These are phyloP conservation scores for Montipora cactus DNA, from an alignment of 64 coral and sea anemone species.

Conservation along the genomic window DNA sequence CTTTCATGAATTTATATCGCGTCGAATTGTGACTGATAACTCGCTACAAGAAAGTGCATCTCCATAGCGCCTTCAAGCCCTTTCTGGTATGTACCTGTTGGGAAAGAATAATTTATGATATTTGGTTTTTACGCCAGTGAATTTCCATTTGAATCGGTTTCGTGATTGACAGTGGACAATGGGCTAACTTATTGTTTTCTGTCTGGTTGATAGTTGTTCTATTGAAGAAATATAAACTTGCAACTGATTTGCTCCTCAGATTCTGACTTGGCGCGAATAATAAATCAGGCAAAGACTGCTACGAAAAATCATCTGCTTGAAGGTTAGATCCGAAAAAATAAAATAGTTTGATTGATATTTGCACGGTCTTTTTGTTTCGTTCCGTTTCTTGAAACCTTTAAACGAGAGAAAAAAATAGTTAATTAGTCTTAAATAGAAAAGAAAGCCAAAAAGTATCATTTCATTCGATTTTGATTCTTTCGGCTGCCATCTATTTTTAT, in stretches of 20 bases:
- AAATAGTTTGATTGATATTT: too few species aligned
- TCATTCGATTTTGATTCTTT: too few species aligned
- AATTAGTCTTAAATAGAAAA: too few species aligned
- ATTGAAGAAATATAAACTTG: conserved; percentile 11
- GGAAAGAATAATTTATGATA: conserved; percentile 44
- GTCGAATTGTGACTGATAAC: not conserved
- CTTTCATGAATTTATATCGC: not conserved
- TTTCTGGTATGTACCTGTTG: conserved; percentile 30
- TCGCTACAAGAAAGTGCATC: not conserved
- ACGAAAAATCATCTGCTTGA: too few species aligned
- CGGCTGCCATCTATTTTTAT: too few species aligned
- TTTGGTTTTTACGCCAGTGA: not conserved
- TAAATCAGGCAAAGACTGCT: not conserved
- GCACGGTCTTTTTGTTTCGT: too few species aligned
- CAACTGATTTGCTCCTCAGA: not conserved
- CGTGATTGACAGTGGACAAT: conserved; percentile 4
- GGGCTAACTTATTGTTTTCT: not conserved
- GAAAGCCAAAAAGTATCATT: too few species aligned
- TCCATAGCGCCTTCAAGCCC: conserved; percentile 51
- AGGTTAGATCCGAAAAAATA: too few species aligned
- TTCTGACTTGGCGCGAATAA: not conserved
- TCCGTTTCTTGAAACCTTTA: too few species aligned
- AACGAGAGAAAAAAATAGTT: too few species aligned
- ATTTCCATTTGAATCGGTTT: not conserved
- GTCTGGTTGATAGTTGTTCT: conserved; percentile 8